Conservation (phyloP, 2,113 vertebrate genomes). For the Sterrhoptilus dennistouni region DNA sequence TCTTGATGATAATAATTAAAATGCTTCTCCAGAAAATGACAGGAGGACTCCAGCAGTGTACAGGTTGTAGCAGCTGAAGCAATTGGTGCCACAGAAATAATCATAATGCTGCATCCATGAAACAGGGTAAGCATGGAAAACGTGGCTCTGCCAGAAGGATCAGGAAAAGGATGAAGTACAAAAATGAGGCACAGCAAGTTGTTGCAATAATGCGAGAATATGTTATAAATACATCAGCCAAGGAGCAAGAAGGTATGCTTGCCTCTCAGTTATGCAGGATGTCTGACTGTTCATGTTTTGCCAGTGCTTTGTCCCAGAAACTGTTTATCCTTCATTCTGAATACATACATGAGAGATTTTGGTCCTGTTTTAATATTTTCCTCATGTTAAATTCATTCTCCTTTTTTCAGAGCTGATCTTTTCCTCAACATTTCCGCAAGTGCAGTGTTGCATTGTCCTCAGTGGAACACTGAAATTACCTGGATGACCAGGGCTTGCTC, state of each 20-base stretch:
- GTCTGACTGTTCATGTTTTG: neutral
- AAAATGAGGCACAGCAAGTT: neutral
- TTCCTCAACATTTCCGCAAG: neutral
- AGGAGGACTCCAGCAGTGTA: neutral
- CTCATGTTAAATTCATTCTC: neutral
- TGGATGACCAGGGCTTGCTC: neutral
- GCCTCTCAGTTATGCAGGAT: neutral
- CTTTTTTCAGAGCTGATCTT: neutral
- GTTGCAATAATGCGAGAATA: neutral
- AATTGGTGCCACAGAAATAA: neutral
- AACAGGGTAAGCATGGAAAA: neutral
- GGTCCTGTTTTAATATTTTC: neutral
- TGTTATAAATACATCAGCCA: neutral
- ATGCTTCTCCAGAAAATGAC: neutral
- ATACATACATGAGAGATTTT: neutral
- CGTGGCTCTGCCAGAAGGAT: neutral
- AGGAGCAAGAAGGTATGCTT: neutral
- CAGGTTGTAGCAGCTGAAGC: neutral
- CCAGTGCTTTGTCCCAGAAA: neutral
- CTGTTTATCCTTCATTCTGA: neutral
- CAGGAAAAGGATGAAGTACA: neutral
- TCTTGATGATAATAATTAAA: slow-evolving; percentile 9
- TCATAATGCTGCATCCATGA: neutral
- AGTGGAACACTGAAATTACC: neutral
- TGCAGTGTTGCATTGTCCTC: neutral